Evolutionary conservation across 2,888 invertebrate species (phyloP), one percentile per base, ranked within the genome.

Genomic region (Auanema sp.): DNA sequence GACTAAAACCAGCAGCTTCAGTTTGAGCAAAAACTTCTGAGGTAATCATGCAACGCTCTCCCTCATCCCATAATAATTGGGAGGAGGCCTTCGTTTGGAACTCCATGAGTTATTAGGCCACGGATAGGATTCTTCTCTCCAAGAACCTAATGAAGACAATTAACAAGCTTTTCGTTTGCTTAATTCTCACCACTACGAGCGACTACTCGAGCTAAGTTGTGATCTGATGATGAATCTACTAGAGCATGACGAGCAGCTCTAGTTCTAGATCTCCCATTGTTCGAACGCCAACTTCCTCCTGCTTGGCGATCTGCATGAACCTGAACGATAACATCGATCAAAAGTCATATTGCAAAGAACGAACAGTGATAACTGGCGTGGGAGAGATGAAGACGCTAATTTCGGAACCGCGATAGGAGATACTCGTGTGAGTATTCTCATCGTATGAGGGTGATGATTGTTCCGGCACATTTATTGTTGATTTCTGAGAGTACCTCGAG

Each of bases 391-490:
- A 81, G 14, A 81, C 77, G 24, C 73, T 73, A 56, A 81, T 78
- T 54, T 81, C 81, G 8, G 80, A 80, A 12, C 81, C 81, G 11
- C 79, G 75, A 66, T 81, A 81, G 16, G 78, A 77, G 18, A 78
- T 72, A 33, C 77, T 78, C 11, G 68, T 59, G 41, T 69, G 64
- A 3, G 71, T 76, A 52, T 66, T 64, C 25, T 72, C 70, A 42
- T 71, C 77, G 49, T 63, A 71, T 8, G 72, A 66, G 14, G 59
- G 60, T 16, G 75, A 71, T 2, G 72, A 75, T 21, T 71, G 68
- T 47, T 71, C 70, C 12, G 64, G 63, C n/a, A 76, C 43, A 42
- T 66, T 73, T 3, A 76, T 55, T 4, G 77, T 76, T 18, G 77
- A 77, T 23, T 69, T 68, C 53, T 77, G 72, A 0, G 79, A 79